A percentile compares a stretch with the other conserved stretches of the same genome.
phyloP scores from a whole-genome alignment of 2,113 vertebrate species.

The Tragelaphus scriptus region DNA sequence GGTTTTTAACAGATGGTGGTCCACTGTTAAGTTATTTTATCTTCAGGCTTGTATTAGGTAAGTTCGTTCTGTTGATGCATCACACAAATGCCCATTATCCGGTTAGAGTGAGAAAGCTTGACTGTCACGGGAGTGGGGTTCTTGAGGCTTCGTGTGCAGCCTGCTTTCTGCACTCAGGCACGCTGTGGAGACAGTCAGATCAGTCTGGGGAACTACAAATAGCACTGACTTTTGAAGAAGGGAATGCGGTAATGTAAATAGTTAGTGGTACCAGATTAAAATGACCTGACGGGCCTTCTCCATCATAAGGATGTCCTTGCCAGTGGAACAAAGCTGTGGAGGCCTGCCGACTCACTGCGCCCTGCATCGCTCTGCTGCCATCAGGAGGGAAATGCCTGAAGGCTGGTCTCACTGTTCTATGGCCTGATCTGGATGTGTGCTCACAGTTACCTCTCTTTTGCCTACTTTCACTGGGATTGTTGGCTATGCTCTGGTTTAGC shows the following conservation, averaged over 20 bases:
- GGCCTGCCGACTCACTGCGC: background rate
- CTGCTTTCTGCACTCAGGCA: background rate
- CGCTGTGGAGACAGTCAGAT: background rate
- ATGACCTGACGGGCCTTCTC: background rate
- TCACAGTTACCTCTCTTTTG: background rate
- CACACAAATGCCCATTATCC: background rate
- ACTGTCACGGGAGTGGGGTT: background rate
- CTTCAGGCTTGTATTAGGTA: background rate
- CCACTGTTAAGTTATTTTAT: background rate
- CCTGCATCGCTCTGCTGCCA: background rate
- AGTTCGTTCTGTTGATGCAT: background rate
- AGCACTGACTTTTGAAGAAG: background rate
- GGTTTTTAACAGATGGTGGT: background rate
- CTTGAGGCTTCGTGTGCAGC: background rate
- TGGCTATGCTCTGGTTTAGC: background rate
- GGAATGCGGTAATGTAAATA: background rate
- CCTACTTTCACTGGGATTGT: background rate
- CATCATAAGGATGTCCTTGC: background rate
- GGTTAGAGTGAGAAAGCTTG: background rate
- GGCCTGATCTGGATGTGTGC: background rate
- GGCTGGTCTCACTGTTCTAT: background rate
- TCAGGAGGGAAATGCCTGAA: background rate
- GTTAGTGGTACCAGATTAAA: background rate
- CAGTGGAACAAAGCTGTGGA: background rate
- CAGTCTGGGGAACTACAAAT: background rate